Evolutionary conservation across 2,113 vertebrate genomes (phyloP), one percentile per base, ranked within the genome.

Genomic region (Seriola quinqueradiata): DNA sequence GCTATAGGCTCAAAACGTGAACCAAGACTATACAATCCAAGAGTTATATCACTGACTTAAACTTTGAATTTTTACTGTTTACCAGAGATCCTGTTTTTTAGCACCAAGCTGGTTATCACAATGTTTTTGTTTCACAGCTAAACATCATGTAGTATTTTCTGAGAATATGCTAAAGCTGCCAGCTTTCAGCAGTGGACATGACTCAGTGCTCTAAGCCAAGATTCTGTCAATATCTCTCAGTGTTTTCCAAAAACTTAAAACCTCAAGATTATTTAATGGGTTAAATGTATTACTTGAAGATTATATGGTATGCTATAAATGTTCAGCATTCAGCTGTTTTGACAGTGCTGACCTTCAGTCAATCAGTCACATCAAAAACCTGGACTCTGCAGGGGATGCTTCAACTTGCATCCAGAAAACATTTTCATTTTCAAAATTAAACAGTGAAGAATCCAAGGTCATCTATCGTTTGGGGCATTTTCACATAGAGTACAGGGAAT

Each of bases 291-390:
- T 32, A 28, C 32, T 38, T 59, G 19, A 66, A 44, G 42, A 77
- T 67, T 48, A 63, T 48, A 63, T 16, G 11, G 13, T 25, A 10
- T 58, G 16, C 63, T 57, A 32, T 21, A 23, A 69, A 75, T 75
- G 60, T 58, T 36, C 17, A n/a, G 54, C 54, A 65, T 21, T 60
- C 19, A 50, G 59, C 64, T 32, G 8, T 23, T 34, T 57, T 81
- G 68, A 78, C 75, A 55, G 76, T 4, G 3, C 50, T 76, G 75
- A 89, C 80, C 84, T 91, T 80, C 63, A 85, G 71, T 74, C 77
- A 73, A 28, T 76, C 79, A 70, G 63, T 82, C 69, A 78, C 23
- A 66, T 82, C 46, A 80, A 59, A 68, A 85, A 71, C 17, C 52
- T 75, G 36, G 19, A 46, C 13, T 67, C 65, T 54, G 17, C 58